Conservation (phyloP, 2,888 invertebrate genomes). For the Ceriagrion tenellum region DNA sequence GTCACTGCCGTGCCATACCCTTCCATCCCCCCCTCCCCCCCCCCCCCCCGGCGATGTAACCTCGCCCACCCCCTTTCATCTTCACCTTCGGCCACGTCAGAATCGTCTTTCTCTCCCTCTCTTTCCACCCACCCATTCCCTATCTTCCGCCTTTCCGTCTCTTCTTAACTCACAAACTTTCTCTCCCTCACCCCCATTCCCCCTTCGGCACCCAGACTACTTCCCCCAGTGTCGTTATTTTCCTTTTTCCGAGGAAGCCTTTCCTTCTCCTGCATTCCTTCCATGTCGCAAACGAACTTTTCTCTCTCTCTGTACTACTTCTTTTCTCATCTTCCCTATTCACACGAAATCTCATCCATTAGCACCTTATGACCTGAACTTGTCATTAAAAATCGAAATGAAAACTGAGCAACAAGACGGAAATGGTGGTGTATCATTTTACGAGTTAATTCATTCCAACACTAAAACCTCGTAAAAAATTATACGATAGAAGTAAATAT, state of each 20-base stretch:
- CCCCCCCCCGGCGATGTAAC: background rate
- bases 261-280: background rate
- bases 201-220: no score
- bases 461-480: no score
- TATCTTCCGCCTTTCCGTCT: background rate
- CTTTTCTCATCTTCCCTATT: background rate
- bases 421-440: no score
- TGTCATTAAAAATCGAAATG: no score
- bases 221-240: background rate
- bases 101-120: background rate
- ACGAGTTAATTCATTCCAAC: no score
- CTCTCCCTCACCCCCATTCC: no score
- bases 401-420: no score
- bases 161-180: background rate
- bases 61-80: background rate
- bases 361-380: background rate
- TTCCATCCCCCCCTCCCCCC: background rate
- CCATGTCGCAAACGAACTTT: background rate
- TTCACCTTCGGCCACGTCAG: background rate
- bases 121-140: background rate
- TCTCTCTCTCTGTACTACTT: background rate
- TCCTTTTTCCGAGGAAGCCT: background rate
- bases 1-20: background rate
- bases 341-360: background rate
- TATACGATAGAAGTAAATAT: no score